Evolutionary conservation across 2,797 vertebrate species (phyloP).

Genomic region (Hydrolagus colliei): DNA sequence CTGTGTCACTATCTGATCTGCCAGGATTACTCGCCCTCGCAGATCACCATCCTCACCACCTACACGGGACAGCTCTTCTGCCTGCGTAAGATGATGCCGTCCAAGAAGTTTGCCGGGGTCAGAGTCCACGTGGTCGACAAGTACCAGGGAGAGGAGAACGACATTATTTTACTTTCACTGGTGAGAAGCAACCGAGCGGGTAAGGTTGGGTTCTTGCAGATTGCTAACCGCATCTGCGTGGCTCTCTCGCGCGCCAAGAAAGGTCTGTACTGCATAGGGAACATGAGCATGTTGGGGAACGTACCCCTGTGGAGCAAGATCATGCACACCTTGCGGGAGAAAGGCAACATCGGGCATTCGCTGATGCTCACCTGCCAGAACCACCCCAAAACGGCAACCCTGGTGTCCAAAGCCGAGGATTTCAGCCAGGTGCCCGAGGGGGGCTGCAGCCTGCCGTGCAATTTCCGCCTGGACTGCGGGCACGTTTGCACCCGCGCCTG

Average conservation of each 20-base stretch:
- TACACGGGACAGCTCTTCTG: slow-evolving; percentile 84
- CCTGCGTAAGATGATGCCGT: slow-evolving; percentile 72
- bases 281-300: slow-evolving; percentile 69
- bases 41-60: slow-evolving; percentile 91
- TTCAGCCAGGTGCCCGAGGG: slow-evolving; percentile 79
- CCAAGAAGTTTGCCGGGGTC: slow-evolving; percentile 65
- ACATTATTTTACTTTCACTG: slow-evolving; percentile 82
- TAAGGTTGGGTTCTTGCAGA: slow-evolving; percentile 79
- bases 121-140: slow-evolving; percentile 91
- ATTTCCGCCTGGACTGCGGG: slow-evolving; percentile 76
- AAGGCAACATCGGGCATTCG: slow-evolving; percentile 56
- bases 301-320: slow-evolving; percentile 81
- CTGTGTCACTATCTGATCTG: slow-evolving; percentile 75
- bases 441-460: slow-evolving; percentile 75
- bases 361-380: slow-evolving; percentile 80
- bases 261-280: slow-evolving; percentile 81
- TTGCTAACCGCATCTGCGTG: slow-evolving; percentile 82
- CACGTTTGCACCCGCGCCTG: slow-evolving; percentile 80
- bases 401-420: slow-evolving; percentile 60
- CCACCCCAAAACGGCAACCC: slow-evolving; percentile 65
- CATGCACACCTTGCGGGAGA: slow-evolving; percentile 66
- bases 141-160: slow-evolving; percentile 95
- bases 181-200: slow-evolving; percentile 77
- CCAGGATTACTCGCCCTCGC: slow-evolving; percentile 78
- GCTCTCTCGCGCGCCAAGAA: slow-evolving; percentile 88